Evolutionary conservation across 2,113 vertebrate species (phyloP).

Genomic region (Pedetes capensis): DNA sequence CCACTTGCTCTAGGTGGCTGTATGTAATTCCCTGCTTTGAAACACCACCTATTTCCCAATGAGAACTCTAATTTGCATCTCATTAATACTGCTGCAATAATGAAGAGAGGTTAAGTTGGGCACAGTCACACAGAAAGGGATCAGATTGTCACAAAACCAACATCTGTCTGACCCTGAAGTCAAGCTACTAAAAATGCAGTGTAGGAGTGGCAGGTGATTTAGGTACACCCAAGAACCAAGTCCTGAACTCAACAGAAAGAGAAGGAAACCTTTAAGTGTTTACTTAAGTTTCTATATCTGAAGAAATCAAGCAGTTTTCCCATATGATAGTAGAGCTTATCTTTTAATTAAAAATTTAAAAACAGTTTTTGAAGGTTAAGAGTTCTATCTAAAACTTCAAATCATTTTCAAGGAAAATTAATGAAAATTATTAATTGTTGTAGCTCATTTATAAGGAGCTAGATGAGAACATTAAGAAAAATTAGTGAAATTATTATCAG

Average conservation of each 20-base stretch:
- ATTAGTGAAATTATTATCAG: conserved; percentile 80
- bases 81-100: background rate
- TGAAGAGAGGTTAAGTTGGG: background rate
- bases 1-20: background rate
- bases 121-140: background rate
- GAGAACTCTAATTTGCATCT: background rate
- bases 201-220: background rate
- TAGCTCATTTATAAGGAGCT: conserved; percentile 73
- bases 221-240: background rate
- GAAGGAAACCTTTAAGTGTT: background rate
- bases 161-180: background rate
- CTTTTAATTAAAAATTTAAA: conserved; percentile 70
- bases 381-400: conserved; percentile 72
- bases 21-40: background rate
- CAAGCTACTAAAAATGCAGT: background rate
- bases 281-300: background rate
- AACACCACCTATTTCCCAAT: background rate
- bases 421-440: conserved; percentile 79
- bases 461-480: conserved; percentile 78
- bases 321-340: background rate
- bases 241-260: background rate
- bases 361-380: conserved; percentile 74
- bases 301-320: background rate
- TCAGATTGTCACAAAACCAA: background rate
- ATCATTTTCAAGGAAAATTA: conserved; percentile 75